Percentiles rank a stretch among this genome's conserved stretches.
These are phyloP conservation scores for Chrysopilus asiliformis DNA, from an alignment of 2,888 invertebrate genomes.

Conservation along the genomic window DNA sequence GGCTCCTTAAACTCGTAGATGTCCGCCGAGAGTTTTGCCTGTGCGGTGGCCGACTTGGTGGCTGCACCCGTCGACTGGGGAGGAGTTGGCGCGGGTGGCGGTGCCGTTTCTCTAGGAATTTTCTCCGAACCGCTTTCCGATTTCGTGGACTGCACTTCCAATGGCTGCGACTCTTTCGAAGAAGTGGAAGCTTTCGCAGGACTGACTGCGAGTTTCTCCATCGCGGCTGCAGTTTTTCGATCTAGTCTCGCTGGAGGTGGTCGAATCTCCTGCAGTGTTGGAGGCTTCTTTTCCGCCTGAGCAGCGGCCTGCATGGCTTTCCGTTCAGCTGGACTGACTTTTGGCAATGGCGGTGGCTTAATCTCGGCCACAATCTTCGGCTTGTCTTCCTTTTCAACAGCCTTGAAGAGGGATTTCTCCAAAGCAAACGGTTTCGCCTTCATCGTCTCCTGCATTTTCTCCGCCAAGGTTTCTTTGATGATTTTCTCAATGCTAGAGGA, in stretches of 20 bases:
- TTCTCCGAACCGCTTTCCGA: neutral
- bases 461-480: constrained; percentile 23
- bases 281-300: constrained; percentile 5
- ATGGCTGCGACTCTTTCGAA: neutral
- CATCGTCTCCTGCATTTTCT: constrained; percentile 23
- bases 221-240: neutral
- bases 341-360: constrained; percentile 3
- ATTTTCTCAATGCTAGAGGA: constrained; percentile 24
- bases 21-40: constrained; percentile 34
- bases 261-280: constrained; percentile 14
- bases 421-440: constrained; percentile 20
- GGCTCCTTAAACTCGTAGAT: constrained; percentile 83
- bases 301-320: constrained; percentile 8
- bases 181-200: too few species aligned
- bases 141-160: constrained; percentile 14
- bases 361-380: constrained; percentile 3
- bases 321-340: constrained; percentile 4
- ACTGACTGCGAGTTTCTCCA: too few species aligned
- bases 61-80: neutral
- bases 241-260: constrained; percentile 12
- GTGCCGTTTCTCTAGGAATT: constrained; percentile 3
- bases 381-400: constrained; percentile 12
- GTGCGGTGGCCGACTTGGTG: neutral
- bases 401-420: constrained; percentile 11
- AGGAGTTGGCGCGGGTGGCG: constrained; percentile 16